phyloP scores from a whole-genome alignment of 1,140 invertebrate species.

The Scaptomyza pallida region DNA sequence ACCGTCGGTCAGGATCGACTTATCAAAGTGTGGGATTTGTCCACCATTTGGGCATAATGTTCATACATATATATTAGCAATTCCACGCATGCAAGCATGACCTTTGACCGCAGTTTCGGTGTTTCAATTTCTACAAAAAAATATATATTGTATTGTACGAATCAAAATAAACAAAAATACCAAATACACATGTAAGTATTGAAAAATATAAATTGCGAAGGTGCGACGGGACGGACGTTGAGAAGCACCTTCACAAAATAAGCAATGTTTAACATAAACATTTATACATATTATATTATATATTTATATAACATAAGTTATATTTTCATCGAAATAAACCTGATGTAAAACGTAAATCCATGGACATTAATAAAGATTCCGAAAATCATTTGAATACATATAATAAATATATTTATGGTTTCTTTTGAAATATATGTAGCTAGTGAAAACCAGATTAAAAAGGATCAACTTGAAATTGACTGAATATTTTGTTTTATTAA shows the following conservation, averaged over 20 bases:
- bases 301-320: constrained; percentile 27
- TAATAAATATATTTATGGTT: background rate
- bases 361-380: constrained; percentile 45
- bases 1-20: constrained; percentile 97
- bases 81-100: constrained; percentile 6
- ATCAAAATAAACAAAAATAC: constrained; percentile 38
- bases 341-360: constrained; percentile 46
- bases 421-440: too few species aligned
- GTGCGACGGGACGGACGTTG: background rate
- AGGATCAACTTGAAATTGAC: background rate
- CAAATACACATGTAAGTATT: constrained; percentile 51
- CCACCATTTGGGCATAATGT: constrained; percentile 79
- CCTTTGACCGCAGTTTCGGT: constrained; percentile 14
- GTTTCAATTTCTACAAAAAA: constrained; percentile 28
- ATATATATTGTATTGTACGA: constrained; percentile 39
- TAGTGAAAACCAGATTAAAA: too few species aligned
- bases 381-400: constrained; percentile 21
- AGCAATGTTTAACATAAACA: constrained; percentile 37
- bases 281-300: constrained; percentile 19
- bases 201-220: constrained; percentile 8
- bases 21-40: constrained; percentile 93
- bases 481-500: constrained; percentile 39
- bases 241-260: constrained; percentile 12
- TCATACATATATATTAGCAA: constrained; percentile 10
- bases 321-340: constrained; percentile 37